Percentiles rank a stretch among this genome's conserved stretches.
phyloP scores from a whole-genome alignment of 1,140 invertebrate genomes.

The Thaumetopoea pityocampa region DNA sequence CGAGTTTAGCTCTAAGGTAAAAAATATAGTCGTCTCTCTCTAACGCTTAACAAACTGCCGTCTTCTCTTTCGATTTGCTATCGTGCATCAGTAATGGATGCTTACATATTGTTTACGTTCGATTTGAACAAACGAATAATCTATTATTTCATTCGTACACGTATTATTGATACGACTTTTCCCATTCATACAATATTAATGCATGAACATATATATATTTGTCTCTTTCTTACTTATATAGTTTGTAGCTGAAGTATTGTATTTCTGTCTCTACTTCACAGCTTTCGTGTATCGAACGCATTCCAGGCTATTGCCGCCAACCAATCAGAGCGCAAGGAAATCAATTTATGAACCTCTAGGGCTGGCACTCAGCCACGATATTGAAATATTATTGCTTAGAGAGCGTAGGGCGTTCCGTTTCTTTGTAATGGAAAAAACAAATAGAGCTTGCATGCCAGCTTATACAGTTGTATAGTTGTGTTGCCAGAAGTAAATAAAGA shows the following conservation, averaged over 20 bases:
- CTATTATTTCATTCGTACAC: conserved; percentile 75
- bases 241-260: neutral
- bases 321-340: conserved; percentile 52
- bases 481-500: conserved; percentile 47
- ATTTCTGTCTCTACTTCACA: conserved; percentile 30
- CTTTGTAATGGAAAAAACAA: conserved; percentile 73
- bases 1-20: conserved; percentile 5
- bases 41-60: conserved; percentile 13
- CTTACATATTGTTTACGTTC: conserved; percentile 73
- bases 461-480: conserved; percentile 31
- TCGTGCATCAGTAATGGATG: conserved; percentile 59
- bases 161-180: conserved; percentile 72
- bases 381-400: conserved; percentile 65
- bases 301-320: conserved; percentile 5
- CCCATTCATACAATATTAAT: conserved; percentile 64
- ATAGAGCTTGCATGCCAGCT: conserved; percentile 32
- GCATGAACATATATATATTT: conserved; percentile 22
- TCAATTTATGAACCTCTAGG: conserved; percentile 52
- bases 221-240: conserved; percentile 33
- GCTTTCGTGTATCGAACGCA: conserved; percentile 41
- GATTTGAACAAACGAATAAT: conserved; percentile 75
- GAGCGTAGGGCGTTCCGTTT: conserved; percentile 52
- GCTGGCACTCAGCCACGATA: conserved; percentile 41
- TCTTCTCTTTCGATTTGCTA: conserved; percentile 17
- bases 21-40: conserved; percentile 39